Evolutionary conservation across 2,113 vertebrate genomes (phyloP).

Genomic region (Thomomys bottae): DNA sequence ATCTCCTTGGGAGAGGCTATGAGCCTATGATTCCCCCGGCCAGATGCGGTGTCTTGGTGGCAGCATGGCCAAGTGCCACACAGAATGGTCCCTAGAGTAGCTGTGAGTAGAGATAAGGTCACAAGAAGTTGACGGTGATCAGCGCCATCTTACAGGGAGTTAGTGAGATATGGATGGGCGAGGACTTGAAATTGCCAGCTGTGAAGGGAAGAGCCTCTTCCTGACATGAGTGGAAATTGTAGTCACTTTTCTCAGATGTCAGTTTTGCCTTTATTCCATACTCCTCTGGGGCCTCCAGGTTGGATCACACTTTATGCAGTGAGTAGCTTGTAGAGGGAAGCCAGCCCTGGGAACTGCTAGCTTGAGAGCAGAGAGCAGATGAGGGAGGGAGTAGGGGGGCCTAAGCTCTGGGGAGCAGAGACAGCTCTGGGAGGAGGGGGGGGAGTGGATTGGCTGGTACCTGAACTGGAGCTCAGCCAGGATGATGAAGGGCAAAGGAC

Average conservation of each 20-base stretch:
- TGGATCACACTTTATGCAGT: background rate
- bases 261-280: background rate
- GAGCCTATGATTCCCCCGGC: background rate
- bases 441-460: background rate
- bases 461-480: background rate
- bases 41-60: background rate
- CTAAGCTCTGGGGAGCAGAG: background rate
- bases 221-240: background rate
- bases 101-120: background rate
- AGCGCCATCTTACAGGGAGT: background rate
- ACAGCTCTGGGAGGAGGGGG: background rate
- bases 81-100: background rate
- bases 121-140: background rate
- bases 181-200: background rate
- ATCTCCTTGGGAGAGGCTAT: background rate
- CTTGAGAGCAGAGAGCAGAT: background rate
- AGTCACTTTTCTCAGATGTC: slow-evolving; percentile 35
- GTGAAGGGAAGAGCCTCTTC: background rate
- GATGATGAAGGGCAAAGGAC: background rate
- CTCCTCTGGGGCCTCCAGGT: background rate
- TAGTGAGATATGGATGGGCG: background rate
- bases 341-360: background rate
- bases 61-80: background rate
- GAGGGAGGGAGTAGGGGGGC: background rate
- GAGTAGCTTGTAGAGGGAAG: background rate